Conservation (phyloP, 2,797 vertebrate genomes). For the Sparus aurata region DNA sequence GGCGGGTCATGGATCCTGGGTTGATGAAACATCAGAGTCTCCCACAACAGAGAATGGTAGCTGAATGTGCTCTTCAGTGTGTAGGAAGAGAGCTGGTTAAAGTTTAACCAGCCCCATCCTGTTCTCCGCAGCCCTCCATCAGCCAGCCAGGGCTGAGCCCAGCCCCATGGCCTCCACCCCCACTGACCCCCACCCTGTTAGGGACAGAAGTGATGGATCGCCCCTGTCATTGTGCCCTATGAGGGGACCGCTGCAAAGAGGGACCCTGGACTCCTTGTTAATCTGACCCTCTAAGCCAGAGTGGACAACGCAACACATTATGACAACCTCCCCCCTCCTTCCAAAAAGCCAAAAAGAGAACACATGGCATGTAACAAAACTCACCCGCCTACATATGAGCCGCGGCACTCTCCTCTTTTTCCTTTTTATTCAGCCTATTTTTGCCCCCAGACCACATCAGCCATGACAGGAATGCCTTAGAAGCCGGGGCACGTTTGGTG, state of each 20-base stretch:
- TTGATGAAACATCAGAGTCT: constrained; percentile 75
- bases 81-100: constrained; percentile 92
- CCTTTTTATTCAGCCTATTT: constrained; percentile 61
- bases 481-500: constrained; percentile 41
- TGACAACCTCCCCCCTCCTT: constrained; percentile 65
- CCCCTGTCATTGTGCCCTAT: constrained; percentile 81
- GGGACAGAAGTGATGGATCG: constrained; percentile 87
- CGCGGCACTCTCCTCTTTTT: constrained; percentile 36
- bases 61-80: constrained; percentile 85
- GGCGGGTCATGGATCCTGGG: constrained; percentile 75
- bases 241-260: constrained; percentile 76
- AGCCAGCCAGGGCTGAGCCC: constrained; percentile 62
- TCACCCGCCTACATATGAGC: constrained; percentile 62
- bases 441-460: constrained; percentile 48
- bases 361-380: constrained; percentile 71
- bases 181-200: constrained; percentile 87
- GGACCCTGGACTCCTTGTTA: constrained; percentile 80
- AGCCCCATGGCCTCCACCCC: constrained; percentile 67
- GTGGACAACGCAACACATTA: constrained; percentile 84
- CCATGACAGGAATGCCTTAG: constrained; percentile 61
- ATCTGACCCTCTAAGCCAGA: constrained; percentile 83
- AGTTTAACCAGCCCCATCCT: constrained; percentile 94
- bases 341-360: constrained; percentile 64
- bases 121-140: constrained; percentile 70
- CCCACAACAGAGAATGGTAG: constrained; percentile 75